Conservation (phyloP, 2,797 vertebrate genomes). For the Pangasius mekongensis region DNA sequence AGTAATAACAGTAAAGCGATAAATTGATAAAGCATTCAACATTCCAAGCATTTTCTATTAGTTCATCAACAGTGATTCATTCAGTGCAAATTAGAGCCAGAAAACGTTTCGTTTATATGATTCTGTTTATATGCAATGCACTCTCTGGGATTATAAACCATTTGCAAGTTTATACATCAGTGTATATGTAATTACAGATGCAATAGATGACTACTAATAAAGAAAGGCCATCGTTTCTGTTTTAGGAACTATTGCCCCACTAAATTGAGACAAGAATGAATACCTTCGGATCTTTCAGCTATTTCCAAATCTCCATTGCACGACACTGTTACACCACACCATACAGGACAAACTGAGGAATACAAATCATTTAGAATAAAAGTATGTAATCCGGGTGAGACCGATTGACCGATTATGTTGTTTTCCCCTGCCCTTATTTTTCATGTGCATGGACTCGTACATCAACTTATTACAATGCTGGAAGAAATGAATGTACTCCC, state of each 20-base stretch:
- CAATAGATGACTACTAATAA: neutral
- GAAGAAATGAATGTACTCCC: neutral
- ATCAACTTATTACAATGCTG: neutral
- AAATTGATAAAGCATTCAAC: neutral
- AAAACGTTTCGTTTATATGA: neutral
- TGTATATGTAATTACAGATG: neutral
- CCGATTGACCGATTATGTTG: neutral
- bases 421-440: neutral
- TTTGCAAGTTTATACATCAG: neutral
- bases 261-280: neutral
- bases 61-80: neutral
- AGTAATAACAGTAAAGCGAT: neutral
- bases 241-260: neutral
- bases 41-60: neutral
- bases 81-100: neutral
- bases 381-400: no score
- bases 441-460: no score
- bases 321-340: neutral
- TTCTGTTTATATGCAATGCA: neutral
- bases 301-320: neutral
- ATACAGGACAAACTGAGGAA: conserved; percentile 52
- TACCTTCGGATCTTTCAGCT: neutral
- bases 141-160: neutral
- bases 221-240: neutral
- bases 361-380: conserved; percentile 27